Conservation (phyloP, 2,113 vertebrate species). For the Chlorodrepanis virens region DNA sequence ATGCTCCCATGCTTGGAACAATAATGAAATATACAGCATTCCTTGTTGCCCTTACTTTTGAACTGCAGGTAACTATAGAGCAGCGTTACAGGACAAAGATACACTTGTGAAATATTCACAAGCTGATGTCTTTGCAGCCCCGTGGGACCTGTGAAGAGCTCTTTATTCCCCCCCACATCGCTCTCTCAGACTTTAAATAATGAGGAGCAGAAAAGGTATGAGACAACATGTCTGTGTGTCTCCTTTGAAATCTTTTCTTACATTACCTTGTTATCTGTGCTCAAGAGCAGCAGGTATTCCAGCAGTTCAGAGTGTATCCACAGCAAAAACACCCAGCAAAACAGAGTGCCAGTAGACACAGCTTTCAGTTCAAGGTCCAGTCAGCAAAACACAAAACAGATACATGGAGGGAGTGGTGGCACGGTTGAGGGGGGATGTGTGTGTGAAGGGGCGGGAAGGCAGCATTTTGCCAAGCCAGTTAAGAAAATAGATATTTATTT, state of each 20-base stretch:
- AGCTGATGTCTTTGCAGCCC: conserved; percentile 59
- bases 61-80: conserved; percentile 55
- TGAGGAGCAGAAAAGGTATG: conserved; percentile 57
- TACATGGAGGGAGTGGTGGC: neutral
- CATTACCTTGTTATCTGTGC: conserved; percentile 62
- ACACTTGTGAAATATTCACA: conserved; percentile 64
- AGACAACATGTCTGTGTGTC: conserved; percentile 57
- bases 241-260: conserved; percentile 63
- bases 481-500: neutral
- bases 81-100: conserved; percentile 58
- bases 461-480: neutral
- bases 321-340: neutral
- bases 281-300: conserved; percentile 50
- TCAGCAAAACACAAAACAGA: neutral
- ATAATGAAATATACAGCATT: conserved; percentile 9
- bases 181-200: conserved; percentile 69
- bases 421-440: neutral
- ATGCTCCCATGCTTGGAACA: neutral
- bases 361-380: neutral
- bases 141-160: conserved; percentile 67
- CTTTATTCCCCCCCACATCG: conserved; percentile 38
- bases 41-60: conserved; percentile 53
- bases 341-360: neutral
- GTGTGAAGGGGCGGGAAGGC: neutral
- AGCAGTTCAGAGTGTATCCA: conserved; percentile 23